These are phyloP conservation scores for Pantherophis alleghaniensis DNA, from an alignment of 2,797 vertebrate species.

Conservation along the genomic window DNA sequence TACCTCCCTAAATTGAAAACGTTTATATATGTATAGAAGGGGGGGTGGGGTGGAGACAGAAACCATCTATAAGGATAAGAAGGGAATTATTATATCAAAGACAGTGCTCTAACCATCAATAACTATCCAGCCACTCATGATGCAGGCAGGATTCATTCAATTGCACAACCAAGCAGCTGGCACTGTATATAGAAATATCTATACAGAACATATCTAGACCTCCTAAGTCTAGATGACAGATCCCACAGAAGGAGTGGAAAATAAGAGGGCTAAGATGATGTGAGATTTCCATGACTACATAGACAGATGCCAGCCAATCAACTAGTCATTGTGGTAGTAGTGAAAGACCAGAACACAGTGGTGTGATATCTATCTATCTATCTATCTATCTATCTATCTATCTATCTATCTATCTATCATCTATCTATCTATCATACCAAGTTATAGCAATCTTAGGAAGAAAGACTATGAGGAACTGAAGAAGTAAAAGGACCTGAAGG, in stretches of 20 bases:
- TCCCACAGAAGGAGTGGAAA: not conserved
- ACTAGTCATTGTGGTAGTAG: no score
- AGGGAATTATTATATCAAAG: not conserved
- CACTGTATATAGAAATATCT: not conserved
- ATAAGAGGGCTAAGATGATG: no score
- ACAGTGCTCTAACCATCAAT: not conserved
- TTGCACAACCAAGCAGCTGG: not conserved
- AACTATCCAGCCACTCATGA: no score
- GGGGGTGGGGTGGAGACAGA: not conserved
- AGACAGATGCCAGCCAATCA: no score
- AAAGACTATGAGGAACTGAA: not conserved
- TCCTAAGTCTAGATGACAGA: not conserved
- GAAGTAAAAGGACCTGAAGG: no score
- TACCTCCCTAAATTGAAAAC: not conserved
- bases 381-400: no score
- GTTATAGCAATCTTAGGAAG: not conserved
- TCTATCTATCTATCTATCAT: no score
- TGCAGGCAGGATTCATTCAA: not conserved
- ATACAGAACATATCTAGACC: not conserved
- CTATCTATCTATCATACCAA: not conserved
- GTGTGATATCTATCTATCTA: no score
- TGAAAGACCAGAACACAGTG: no score
- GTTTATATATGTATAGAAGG: not conserved
- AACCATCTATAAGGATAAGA: not conserved
- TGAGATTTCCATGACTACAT: no score